phyloP scores from a whole-genome alignment of 2,113 vertebrate species.

The Ptilonorhynchus violaceus region DNA sequence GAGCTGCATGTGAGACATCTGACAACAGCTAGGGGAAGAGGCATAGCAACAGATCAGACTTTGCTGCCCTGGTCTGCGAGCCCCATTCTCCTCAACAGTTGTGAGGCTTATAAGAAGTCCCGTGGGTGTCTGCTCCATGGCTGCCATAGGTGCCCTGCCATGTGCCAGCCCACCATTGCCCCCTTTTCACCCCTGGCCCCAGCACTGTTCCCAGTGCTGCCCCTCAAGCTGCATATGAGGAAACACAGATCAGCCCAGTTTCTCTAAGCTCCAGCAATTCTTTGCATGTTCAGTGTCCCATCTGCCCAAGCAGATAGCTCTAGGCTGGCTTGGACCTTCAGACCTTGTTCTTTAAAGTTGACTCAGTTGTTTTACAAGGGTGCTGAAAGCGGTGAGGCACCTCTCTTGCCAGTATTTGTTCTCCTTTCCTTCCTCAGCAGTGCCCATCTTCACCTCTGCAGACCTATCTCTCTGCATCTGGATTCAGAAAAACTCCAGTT shows the following conservation, averaged over 20 bases:
- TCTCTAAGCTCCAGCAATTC: neutral
- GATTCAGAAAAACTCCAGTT: neutral
- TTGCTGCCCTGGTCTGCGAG: neutral
- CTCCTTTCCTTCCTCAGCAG: neutral
- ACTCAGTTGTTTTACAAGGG: neutral
- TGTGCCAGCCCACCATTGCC: accelerated
- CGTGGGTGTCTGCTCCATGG: accelerated
- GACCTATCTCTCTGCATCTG: neutral
- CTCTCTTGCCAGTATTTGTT: neutral
- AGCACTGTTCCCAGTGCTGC: neutral
- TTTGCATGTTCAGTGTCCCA: neutral
- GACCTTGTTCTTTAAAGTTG: neutral
- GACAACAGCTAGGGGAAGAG: neutral
- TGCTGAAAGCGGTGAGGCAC: neutral
- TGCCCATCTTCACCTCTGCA: neutral
- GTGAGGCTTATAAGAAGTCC: neutral
- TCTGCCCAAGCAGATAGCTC: neutral
- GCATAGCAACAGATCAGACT: neutral
- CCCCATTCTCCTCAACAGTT: neutral
- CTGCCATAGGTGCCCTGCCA: neutral
- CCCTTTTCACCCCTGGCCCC: neutral
- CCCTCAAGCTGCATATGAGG: no score
- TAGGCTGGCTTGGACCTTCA: neutral
- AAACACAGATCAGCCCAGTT: neutral
- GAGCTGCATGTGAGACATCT: neutral